Conservation (phyloP, 1,140 invertebrate genomes). For the Habropoda laboriosa region DNA sequence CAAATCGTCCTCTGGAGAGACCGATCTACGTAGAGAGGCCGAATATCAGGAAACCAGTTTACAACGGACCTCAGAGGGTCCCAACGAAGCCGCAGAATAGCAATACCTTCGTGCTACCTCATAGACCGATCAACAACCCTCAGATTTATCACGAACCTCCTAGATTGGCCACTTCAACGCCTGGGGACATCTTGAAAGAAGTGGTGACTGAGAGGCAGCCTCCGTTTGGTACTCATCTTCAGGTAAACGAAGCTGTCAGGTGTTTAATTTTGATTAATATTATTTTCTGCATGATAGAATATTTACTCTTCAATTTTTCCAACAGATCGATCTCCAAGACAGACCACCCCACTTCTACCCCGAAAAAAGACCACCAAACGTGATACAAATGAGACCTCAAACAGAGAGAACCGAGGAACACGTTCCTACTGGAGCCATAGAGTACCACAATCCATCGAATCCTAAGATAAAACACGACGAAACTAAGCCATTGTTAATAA, state of each 20-base stretch:
- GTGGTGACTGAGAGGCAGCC: neutral
- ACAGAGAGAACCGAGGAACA: constrained; percentile 58
- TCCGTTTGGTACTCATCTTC: constrained; percentile 50
- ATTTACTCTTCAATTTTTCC: neutral
- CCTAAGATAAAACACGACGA: constrained; percentile 56
- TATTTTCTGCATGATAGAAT: too few species aligned
- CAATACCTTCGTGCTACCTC: constrained; percentile 48
- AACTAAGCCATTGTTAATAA: neutral
- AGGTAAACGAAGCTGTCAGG: constrained; percentile 30
- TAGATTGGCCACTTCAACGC: constrained; percentile 18
- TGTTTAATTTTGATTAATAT: neutral
- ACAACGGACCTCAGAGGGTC: constrained; percentile 57
- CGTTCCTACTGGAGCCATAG: constrained; percentile 68
- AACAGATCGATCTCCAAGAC: constrained; percentile 54
- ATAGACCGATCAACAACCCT: constrained; percentile 37
- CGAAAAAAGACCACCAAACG: constrained; percentile 34
- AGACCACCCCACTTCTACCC: constrained; percentile 48
- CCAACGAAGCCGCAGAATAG: constrained; percentile 62
- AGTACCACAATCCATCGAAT: constrained; percentile 75
- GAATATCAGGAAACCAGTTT: constrained; percentile 67
- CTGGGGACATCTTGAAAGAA: neutral
- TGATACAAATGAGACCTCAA: constrained; percentile 26
- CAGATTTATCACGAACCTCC: constrained; percentile 56
- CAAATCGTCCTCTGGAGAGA: constrained; percentile 64
- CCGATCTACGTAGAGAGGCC: constrained; percentile 70